Conservation (phyloP, 2,797 vertebrate species). For the Typhlichthys eigenmanni region DNA sequence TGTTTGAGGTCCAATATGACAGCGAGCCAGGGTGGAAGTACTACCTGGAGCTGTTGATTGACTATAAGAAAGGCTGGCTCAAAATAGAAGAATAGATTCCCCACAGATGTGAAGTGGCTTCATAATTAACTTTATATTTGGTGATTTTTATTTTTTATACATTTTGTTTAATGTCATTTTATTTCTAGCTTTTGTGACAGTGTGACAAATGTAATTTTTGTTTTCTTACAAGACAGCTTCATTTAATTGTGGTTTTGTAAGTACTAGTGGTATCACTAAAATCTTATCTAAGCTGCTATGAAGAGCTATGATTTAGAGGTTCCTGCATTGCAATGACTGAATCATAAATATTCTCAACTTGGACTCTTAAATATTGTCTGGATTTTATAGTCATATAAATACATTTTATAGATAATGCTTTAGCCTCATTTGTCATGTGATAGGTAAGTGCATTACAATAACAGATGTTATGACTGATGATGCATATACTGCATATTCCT, state of each 20-base stretch:
- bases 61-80: conserved; percentile 86
- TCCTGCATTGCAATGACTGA: neutral
- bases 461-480: too few species aligned
- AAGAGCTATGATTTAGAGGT: neutral
- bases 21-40: conserved; percentile 85
- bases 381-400: neutral
- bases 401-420: neutral
- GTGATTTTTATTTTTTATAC: conserved; percentile 5
- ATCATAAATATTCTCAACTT: neutral
- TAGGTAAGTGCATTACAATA: too few species aligned
- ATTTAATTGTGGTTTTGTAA: neutral
- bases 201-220: neutral
- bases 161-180: neutral
- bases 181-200: neutral
- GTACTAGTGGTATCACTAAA: neutral
- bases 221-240: neutral
- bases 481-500: too few species aligned
- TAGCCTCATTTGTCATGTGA: neutral
- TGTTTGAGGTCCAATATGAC: conserved; percentile 85
- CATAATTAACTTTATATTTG: too few species aligned
- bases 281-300: conserved; percentile 1
- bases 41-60: conserved; percentile 84
- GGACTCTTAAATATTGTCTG: neutral
- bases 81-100: conserved; percentile 73
- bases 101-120: neutral